These are phyloP conservation scores for Numenius arquata DNA, from an alignment of 2,113 vertebrate species.

Conservation along the genomic window DNA sequence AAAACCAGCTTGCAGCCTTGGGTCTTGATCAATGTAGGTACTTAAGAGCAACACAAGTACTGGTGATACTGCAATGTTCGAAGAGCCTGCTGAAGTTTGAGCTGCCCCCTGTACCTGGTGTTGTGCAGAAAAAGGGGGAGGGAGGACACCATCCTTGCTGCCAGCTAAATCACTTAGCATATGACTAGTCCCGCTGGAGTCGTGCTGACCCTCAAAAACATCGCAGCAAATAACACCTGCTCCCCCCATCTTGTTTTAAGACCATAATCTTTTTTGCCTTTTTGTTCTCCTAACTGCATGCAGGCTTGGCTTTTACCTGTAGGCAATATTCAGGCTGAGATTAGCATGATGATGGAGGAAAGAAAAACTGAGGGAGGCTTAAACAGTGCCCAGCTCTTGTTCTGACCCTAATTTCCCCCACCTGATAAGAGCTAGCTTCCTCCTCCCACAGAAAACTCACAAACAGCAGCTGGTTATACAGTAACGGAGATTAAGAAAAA, in stretches of 20 bases:
- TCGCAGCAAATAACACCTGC: neutral
- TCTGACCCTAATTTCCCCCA: slow-evolving; percentile 9
- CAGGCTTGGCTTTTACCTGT: neutral
- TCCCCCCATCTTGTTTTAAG: neutral
- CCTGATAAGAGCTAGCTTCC: slow-evolving; percentile 19
- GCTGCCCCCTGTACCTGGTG: neutral
- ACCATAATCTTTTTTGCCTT: neutral
- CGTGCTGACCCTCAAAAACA: neutral
- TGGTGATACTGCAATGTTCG: neutral
- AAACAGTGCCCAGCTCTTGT: neutral
- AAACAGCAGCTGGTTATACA: slow-evolving; percentile 33
- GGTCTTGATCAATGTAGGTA: neutral
- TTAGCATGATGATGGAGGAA: neutral
- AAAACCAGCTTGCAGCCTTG: neutral
- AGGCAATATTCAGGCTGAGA: neutral
- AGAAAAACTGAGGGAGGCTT: neutral
- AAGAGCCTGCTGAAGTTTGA: neutral
- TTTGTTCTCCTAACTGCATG: neutral
- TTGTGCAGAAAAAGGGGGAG: neutral
- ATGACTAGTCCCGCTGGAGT: neutral
- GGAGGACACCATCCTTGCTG: neutral
- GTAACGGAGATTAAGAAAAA: neutral
- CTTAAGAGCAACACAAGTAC: neutral
- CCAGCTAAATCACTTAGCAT: neutral
- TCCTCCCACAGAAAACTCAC: neutral